Base-by-base conservation (phyloP, 2,888 invertebrate genomes). In the Mycalesis mineus region DNA sequence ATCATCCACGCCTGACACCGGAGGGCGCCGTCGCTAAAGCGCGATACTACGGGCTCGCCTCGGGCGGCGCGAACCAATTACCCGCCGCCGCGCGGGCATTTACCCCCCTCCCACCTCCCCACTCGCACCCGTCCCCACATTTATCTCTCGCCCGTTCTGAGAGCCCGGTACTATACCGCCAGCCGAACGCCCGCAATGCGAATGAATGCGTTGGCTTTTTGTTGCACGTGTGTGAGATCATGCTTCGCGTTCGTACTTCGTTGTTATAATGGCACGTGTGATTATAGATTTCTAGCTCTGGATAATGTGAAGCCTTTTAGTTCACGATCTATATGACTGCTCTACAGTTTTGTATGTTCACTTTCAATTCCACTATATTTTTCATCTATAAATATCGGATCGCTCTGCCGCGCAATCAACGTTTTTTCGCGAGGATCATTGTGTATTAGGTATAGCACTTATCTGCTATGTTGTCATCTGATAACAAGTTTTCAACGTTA, bases 41-140 rank as follows among this genome's bases (percentile, higher is more conserved):
- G 88, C 86, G 87, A 88, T 87, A 88, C 87, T 88, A 84, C 86
- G 85, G 85, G 88, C 86, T 87, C 84, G 87, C 88, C 87, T 88
- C 88, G 85, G 88, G 88, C 88, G 88, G 88, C 88, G 88, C 86
- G 87, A 88, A 89, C 88, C 89, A 89, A 90, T 89, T 88, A 90
- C 88, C 88, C 88, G 84, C 82, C 82, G 77, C 78, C 82, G 82
- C 84, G 84, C 82, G 84, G 85, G 86, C 84, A 86, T 84, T 85
- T 85, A 79, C 81, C 81, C 73, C 74, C 70, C 69, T 68, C 73
- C 72, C 73, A 70, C 67, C 65, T 47, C 57, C 62, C 65, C 56
- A 62, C 60, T 49, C 47, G 39, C 68, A 69, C 72, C 66, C 75
- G 53, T 44, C 58, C 59, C 58, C 61, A 50, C 56, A 31, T 80